Evolutionary conservation across 2,113 vertebrate genomes (phyloP), one percentile per base, ranked within the genome.

Genomic region (Sceloporus tristichus): DNA sequence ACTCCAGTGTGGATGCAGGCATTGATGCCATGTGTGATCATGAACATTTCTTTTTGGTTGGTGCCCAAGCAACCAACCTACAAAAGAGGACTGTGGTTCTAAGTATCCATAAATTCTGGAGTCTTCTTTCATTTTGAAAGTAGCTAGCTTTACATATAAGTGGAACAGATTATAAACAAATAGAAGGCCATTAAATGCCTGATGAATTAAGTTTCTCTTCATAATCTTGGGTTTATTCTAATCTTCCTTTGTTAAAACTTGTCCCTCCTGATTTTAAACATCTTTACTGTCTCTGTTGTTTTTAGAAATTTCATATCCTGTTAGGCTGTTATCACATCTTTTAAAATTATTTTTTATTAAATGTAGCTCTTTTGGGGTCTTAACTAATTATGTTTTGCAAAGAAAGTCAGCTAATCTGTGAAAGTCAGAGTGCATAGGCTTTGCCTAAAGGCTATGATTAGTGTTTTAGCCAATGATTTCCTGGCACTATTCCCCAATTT

Each of bases 231-330:
- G 29, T 53, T 73, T 53, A 75, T 81, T 79, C 79, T 91, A 27
- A 54, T 88, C 75, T 85, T 40, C 88, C 56, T 85, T 68, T 34
- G 74, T 88, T 79, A 88, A 84, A 80, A 62, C 18, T 87, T 54
- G 74, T 84, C 23, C 70, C n/a, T 79, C 53, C 25, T 23, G 14
- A 59, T 78, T 13, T 68, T 88, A 76, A 42, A 34, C 42, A 56
- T 10, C 16, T 21, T 21, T 9, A 27, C 3, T 42, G 42, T 16
- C n/a, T 70, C 18, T 23, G 4, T 21, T 88, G 0, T 90, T 88
- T 87, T 74, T 85, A 77, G 74, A 80, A 34, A 82, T 82, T 76
- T 82, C 14, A 82, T 40, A 66, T 90, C 74, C 66, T 88, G 91
- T 76, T 84, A 85, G 79, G 79, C 73, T 59, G 34, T 38, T 91